phyloP scores from a whole-genome alignment of 23 tunicate genomes.

The Ciona savignyi region DNA sequence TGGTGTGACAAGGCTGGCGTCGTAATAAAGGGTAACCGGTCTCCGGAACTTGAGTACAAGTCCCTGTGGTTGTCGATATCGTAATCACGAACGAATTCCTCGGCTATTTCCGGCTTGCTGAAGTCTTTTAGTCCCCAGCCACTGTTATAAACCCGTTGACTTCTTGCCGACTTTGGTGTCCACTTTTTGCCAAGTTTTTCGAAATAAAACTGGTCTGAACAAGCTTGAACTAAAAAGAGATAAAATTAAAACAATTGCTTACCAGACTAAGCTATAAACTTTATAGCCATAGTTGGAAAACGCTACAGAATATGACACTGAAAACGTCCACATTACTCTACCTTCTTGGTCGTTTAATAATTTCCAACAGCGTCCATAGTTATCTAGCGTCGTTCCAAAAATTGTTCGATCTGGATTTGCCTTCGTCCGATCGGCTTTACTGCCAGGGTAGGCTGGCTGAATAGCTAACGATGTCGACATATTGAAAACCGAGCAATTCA shows the following conservation, averaged over 20 bases:
- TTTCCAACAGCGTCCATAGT: slow-evolving; percentile 37
- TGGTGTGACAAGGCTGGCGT: too few species aligned
- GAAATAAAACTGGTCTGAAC: neutral
- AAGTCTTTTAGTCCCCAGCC: slow-evolving; percentile 62
- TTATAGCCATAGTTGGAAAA: neutral
- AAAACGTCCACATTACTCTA: slow-evolving; percentile 1
- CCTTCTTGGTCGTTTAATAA: slow-evolving; percentile 53
- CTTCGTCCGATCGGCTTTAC: slow-evolving; percentile 32
- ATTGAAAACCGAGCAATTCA: neutral
- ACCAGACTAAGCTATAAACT: neutral
- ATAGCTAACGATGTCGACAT: slow-evolving; percentile 84
- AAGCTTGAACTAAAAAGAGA: neutral
- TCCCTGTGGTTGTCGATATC: neutral
- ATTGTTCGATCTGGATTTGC: slow-evolving; percentile 76
- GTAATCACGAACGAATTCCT: slow-evolving; percentile 20
- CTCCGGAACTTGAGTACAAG: neutral
- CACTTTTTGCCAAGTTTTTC: neutral
- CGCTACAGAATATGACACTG: too few species aligned
- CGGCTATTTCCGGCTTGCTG: slow-evolving; percentile 50
- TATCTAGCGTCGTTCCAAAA: slow-evolving; percentile 86
- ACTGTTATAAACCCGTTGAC: neutral
- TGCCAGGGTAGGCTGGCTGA: slow-evolving; percentile 50
- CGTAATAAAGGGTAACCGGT: neutral
- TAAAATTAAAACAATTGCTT: too few species aligned
- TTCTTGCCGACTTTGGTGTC: neutral